These are phyloP conservation scores for Arizona elegans DNA, from an alignment of 2,113 vertebrate genomes.

Conservation along the genomic window DNA sequence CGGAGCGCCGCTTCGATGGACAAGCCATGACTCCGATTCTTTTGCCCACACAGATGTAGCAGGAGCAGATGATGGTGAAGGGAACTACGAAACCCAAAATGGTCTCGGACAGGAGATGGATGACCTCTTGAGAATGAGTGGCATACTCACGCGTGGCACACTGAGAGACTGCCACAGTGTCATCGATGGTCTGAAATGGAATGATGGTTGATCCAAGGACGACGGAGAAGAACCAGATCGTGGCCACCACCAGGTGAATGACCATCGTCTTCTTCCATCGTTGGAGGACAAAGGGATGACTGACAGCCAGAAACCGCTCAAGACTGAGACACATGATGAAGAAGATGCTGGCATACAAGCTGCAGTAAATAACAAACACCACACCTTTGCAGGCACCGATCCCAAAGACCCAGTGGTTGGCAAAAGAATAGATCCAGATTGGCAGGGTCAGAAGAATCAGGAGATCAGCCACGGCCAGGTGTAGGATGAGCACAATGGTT, in stretches of 20 bases:
- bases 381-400: slow-evolving; percentile 58
- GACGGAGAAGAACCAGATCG: slow-evolving; percentile 60
- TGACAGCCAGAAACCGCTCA: slow-evolving; percentile 68
- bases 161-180: fast-evolving
- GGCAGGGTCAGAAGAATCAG: slow-evolving; percentile 68
- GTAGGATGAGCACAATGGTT: slow-evolving; percentile 69
- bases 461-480: slow-evolving; percentile 70
- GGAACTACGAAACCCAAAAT: slow-evolving; percentile 63
- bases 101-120: slow-evolving; percentile 62
- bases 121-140: slow-evolving; percentile 32
- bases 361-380: slow-evolving; percentile 65
- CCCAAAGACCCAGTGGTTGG: slow-evolving; percentile 62
- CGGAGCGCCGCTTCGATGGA: slow-evolving; percentile 37
- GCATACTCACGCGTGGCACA: slow-evolving; percentile 47
- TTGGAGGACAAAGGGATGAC: slow-evolving; percentile 62
- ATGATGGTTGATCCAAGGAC: slow-evolving; percentile 59
- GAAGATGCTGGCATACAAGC: slow-evolving; percentile 71
- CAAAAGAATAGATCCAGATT: slow-evolving; percentile 70
- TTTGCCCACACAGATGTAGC: slow-evolving; percentile 62
- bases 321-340: slow-evolving; percentile 69
- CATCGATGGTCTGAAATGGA: slow-evolving; percentile 44
- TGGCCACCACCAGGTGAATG: slow-evolving; percentile 23
- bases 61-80: slow-evolving; percentile 62
- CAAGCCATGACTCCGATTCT: slow-evolving; percentile 61
- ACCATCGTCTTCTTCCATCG: slow-evolving; percentile 43